A percentile compares a stretch with the other conserved stretches of the same genome.
These are phyloP conservation scores for Opisthograptis luteolata DNA, from an alignment of 2,888 invertebrate genomes.

Conservation along the genomic window DNA sequence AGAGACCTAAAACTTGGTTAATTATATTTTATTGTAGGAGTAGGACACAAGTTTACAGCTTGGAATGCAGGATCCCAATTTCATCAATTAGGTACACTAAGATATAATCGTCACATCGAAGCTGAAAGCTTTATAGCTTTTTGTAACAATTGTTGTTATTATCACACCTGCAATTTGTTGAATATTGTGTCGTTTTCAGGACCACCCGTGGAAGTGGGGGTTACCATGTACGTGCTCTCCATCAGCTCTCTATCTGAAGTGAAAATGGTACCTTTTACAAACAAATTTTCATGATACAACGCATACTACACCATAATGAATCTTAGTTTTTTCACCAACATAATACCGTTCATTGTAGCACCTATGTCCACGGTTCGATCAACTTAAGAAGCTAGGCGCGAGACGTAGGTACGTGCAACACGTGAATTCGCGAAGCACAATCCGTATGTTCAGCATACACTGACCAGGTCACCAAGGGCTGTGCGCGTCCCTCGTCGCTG, in stretches of 20 bases:
- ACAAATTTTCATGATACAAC: constrained; percentile 74
- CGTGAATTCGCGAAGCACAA: constrained; percentile 37
- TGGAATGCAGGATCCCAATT: too few species aligned
- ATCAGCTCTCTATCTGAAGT: constrained; percentile 95
- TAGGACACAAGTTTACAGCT: too few species aligned
- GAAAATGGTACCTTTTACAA: constrained; percentile 86
- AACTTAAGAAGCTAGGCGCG: constrained; percentile 51
- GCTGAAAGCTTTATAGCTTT: too few species aligned
- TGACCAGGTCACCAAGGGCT: too few species aligned
- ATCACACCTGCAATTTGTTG: constrained; percentile 54
- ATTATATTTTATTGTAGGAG: too few species aligned
- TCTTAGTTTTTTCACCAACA: constrained; percentile 80
- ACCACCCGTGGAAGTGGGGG: constrained; percentile 92
- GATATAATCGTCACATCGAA: too few species aligned
- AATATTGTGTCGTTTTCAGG: constrained; percentile 86
- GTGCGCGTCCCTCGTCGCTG: too few species aligned
- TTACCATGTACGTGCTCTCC: constrained; percentile 94
- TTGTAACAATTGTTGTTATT: too few species aligned
- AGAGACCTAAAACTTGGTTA: too few species aligned
- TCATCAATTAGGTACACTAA: too few species aligned
- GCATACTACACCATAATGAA: constrained; percentile 76
- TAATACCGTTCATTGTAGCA: constrained; percentile 82
- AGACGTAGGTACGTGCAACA: constrained; percentile 38
- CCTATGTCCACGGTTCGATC: constrained; percentile 81
- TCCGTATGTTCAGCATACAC: background rate